These are phyloP conservation scores for Pycnomerus fuliginosus DNA, from an alignment of 2,888 invertebrate genomes.

Conservation along the genomic window DNA sequence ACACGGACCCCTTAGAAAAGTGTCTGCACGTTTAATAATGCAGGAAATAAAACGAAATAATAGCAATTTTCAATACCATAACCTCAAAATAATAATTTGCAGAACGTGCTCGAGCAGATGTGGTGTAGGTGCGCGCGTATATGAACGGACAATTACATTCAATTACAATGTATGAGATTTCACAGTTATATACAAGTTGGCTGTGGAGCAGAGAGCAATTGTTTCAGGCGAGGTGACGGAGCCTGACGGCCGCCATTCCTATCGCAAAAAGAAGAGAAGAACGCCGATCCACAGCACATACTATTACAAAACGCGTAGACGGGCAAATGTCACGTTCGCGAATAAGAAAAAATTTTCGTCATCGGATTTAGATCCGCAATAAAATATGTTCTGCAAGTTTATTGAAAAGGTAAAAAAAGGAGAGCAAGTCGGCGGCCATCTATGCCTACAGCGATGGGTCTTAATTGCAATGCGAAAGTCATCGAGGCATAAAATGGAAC, in stretches of 20 bases:
- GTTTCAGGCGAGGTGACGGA: constrained; percentile 16
- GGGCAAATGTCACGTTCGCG: constrained; percentile 17
- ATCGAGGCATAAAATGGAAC: too few species aligned
- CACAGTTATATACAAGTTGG: constrained; percentile 34
- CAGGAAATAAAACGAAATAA: constrained; percentile 11
- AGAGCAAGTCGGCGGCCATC: too few species aligned
- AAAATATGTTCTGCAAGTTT: too few species aligned
- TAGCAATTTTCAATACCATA: constrained; percentile 8
- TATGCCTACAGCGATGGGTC: too few species aligned
- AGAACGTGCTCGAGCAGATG: constrained; percentile 32
- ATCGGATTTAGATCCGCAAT: too few species aligned
- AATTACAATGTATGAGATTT: constrained; percentile 43
- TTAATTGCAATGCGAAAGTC: too few species aligned
- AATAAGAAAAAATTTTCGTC: constrained; percentile 18
- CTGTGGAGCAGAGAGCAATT: constrained; percentile 27
- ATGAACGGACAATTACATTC: constrained; percentile 34
- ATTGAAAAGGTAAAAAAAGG: too few species aligned
- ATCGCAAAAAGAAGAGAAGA: constrained; percentile 14
- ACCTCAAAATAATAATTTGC: constrained; percentile 27
- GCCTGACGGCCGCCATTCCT: constrained; percentile 11
- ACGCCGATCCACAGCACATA: constrained; percentile 16
- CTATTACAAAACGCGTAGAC: constrained; percentile 19
- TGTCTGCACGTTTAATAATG: constrained; percentile 1
- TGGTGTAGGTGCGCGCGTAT: constrained; percentile 30
- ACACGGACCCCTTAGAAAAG: constrained; percentile 1